These are phyloP conservation scores for Chouioia cunea DNA, from an alignment of 2,888 invertebrate species.

Conservation along the genomic window DNA sequence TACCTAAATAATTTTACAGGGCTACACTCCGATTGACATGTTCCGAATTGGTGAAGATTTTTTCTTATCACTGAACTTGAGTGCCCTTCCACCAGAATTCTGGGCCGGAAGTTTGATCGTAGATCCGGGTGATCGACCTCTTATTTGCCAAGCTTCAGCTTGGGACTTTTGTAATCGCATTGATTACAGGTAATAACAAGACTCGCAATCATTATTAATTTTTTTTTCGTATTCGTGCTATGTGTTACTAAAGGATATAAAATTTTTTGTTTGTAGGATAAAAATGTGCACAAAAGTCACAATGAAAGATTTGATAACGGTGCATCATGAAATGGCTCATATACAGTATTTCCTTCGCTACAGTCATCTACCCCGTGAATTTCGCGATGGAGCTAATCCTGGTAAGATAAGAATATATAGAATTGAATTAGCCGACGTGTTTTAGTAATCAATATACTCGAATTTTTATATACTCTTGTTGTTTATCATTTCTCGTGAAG, in stretches of 20 bases:
- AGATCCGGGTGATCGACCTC: slow-evolving; percentile 81
- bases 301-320: slow-evolving; percentile 88
- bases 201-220: background rate
- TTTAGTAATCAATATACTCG: slow-evolving; percentile 17
- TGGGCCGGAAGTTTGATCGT: slow-evolving; percentile 89
- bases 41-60: slow-evolving; percentile 93
- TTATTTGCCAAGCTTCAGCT: slow-evolving; percentile 91
- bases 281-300: slow-evolving; percentile 90
- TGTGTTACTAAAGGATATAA: background rate
- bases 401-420: slow-evolving; percentile 69
- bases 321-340: slow-evolving; percentile 94
- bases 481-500: slow-evolving; percentile 6
- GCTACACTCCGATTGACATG: slow-evolving; percentile 85
- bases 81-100: slow-evolving; percentile 87
- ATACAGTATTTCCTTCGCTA: slow-evolving; percentile 91
- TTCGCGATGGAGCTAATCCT: slow-evolving; percentile 93
- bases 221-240: background rate
- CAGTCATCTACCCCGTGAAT: slow-evolving; percentile 85
- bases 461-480: slow-evolving; percentile 22
- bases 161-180: slow-evolving; percentile 94
- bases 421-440: background rate
- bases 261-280: slow-evolving; percentile 73
- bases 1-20: slow-evolving; percentile 71
- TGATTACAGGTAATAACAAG: slow-evolving; percentile 79
- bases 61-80: slow-evolving; percentile 90